Percentiles rank a stretch among this genome's conserved stretches.
Conservation (phyloP, 2,888 invertebrate species). For the Cheilosia vernalis region DNA sequence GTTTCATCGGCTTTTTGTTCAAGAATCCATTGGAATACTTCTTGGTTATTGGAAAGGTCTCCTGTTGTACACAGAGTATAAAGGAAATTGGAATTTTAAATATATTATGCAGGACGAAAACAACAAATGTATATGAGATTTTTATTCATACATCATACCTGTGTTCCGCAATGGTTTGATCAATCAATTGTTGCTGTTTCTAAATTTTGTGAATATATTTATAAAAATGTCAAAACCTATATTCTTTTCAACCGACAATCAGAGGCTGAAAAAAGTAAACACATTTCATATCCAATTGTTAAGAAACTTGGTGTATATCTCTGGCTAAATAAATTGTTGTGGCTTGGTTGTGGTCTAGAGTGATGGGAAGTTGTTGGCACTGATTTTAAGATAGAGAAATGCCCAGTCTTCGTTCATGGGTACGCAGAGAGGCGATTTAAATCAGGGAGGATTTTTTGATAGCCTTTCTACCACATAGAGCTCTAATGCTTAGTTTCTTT, state of each 20-base stretch:
- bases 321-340: no score
- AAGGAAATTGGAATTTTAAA: not conserved
- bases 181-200: conserved; percentile 76
- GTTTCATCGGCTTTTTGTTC: conserved; percentile 96
- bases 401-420: no score
- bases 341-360: no score
- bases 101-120: not conserved
- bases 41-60: conserved; percentile 89
- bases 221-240: not conserved
- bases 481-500: no score
- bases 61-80: conserved; percentile 84
- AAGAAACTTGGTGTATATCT: no score
- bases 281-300: not conserved
- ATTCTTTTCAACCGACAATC: not conserved
- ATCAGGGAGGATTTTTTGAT: no score
- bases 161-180: conserved; percentile 80
- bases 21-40: conserved; percentile 95
- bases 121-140: not conserved
- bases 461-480: no score
- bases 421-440: no score
- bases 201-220: conserved; percentile 1
- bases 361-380: no score
- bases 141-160: conserved; percentile 81
- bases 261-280: not conserved
- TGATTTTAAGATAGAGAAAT: no score